A percentile compares a stretch with the other conserved stretches of the same genome.
These are phyloP conservation scores for Apodemus agrarius DNA, from an alignment of 2,797 vertebrate genomes.

Conservation along the genomic window DNA sequence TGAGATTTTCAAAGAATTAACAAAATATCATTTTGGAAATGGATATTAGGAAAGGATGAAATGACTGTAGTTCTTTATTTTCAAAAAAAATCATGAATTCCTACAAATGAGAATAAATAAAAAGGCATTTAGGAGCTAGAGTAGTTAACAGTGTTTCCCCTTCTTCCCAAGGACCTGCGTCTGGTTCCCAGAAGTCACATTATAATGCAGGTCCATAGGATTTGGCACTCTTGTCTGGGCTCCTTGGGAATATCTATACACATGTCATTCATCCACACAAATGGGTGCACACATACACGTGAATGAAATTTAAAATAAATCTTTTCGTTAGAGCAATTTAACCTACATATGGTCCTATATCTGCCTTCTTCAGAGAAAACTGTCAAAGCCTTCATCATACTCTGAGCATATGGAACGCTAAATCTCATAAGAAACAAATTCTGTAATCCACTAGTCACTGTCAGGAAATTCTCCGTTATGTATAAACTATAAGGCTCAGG, in stretches of 20 bases:
- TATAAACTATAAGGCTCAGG: conserved; percentile 52
- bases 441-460: conserved; percentile 50
- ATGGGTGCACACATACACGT: neutral
- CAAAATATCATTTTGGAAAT: conserved; percentile 30
- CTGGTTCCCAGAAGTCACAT: neutral
- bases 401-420: conserved; percentile 59
- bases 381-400: conserved; percentile 19
- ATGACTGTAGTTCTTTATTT: neutral
- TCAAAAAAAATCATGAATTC: neutral
- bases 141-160: neutral
- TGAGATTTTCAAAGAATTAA: neutral
- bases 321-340: neutral
- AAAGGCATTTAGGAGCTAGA: neutral
- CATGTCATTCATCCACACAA: neutral
- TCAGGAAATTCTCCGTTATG: conserved; percentile 68
- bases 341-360: neutral
- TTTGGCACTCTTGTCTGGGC: neutral
- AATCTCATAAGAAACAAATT: conserved; percentile 63
- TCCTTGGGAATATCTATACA: neutral
- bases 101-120: neutral
- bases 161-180: neutral
- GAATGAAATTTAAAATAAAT: neutral
- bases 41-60: conserved; percentile 47
- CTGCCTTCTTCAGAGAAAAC: conserved; percentile 42
- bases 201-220: neutral